Base-by-base conservation (phyloP, 2,113 vertebrate species). In the Perca flavescens region DNA sequence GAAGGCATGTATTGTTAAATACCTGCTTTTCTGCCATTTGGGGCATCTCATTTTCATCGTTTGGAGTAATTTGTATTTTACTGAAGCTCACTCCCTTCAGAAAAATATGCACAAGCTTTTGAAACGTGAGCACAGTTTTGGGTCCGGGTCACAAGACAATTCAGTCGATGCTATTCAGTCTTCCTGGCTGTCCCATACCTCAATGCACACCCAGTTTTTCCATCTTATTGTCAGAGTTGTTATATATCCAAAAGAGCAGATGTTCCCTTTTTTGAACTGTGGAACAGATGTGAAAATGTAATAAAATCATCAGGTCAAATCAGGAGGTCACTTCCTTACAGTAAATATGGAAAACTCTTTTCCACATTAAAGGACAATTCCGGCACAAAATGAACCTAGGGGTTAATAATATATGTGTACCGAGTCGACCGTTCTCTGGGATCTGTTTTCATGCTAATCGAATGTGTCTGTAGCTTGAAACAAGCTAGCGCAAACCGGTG, bases 201-300 rank as follows among this genome's bases (percentile, higher is more conserved):
- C 47, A 40, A 3, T 62, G 31, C 47, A 47, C 47, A 36, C 21
- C 16, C 31, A 52, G 19, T 5, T 54, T 47, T 28, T n/a, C 21
- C 28, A 65, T 11, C 50, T 28, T 60, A 65, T 49, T 58, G 21
- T 72, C 64, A 34, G 22, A 28, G 56, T 28, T 67, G 50, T 6
- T 78, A 40, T 3, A 54, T 61, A 65, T 60, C 66, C 3, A 3
- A 56, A 70, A 36, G 34, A 72, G 61, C 74, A 83, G 61, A 71
- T 77, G 67, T 83, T 64, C 56, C 56, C 2, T 8, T 19, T 58
- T 83, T 19, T 54, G 21, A 77, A 9, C 56, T 28, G 49, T 40
- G 34, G 3, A 77, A 10, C 74, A 82, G 79, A 78, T 86, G 78
- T 70, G 16, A 53, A 54, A 76, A 43, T 53, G 52, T 40, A 49